Evolutionary conservation across 2,888 invertebrate species (phyloP), one percentile per base, ranked within the genome.

Genomic region (Lepetodrilus schrolli): DNA sequence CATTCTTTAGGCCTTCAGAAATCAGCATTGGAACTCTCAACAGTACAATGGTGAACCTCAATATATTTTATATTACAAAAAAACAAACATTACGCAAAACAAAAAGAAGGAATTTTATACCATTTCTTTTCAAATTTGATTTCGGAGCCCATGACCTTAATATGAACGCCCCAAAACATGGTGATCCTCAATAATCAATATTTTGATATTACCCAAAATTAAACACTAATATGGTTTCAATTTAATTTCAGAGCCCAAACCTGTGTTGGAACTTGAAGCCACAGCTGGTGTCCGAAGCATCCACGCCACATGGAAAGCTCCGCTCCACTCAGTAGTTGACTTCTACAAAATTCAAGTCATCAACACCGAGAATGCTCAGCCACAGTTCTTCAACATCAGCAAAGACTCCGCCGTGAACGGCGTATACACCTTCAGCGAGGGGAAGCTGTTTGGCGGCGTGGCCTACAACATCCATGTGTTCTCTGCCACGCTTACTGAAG

Each of bases 391-490:
- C 26, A 68, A 68, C 26, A 30, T 26, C 4, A 58, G 26, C 58
- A 13, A 10, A 34, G 58, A 58, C 0, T 30, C 58, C 26, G 68
- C 13, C 1, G 5, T 26, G 20, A 30, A 47, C 0, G 26, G 30
- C 21, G 10, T 1, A 30, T 43, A 36, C n/a, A 69, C 36, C 23
- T 70, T 65, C 70, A 17, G 23, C 10, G 30, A 83, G 10, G 76
- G 75, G 20, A 74, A 78, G 49, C 74, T 85, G 3, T 49, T 73
- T 1, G 75, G 78, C 2, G 85, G 85, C 5, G 75, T 74, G 23
- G 23, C 70, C 69, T 84, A 83, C 70, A 81, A 80, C 72, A 78
- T 85, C 3, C 78, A 81, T 10, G 74, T 82, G 20, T 73, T 71
- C 47, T 78, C 81, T 0, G 38, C 72, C 8, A 78, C 84, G 3